These are phyloP conservation scores for Chanos chanos DNA, from an alignment of 2,797 vertebrate genomes.

Conservation along the genomic window DNA sequence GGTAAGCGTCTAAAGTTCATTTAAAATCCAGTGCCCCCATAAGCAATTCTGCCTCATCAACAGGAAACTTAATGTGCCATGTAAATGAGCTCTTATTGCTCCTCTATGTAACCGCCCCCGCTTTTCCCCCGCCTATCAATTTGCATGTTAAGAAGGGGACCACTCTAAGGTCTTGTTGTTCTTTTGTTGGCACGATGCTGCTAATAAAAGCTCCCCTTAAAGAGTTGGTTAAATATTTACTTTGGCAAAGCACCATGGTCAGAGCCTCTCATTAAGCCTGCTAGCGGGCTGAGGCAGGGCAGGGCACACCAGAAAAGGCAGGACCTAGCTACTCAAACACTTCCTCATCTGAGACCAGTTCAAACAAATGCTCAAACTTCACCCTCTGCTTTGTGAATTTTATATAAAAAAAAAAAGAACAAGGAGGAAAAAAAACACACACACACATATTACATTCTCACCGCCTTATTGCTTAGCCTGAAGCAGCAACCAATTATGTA, in stretches of 20 bases:
- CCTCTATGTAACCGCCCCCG: constrained; percentile 61
- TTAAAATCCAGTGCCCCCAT: constrained; percentile 17
- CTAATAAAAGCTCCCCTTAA: constrained; percentile 68
- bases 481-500: constrained; percentile 79
- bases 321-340: constrained; percentile 55
- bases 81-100: constrained; percentile 74
- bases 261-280: constrained; percentile 59
- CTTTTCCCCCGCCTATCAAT: constrained; percentile 69
- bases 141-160: constrained; percentile 77
- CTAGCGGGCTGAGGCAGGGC: constrained; percentile 51
- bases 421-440: constrained; percentile 60
- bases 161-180: constrained; percentile 60
- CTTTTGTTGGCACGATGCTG: constrained; percentile 54
- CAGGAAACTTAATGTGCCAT: constrained; percentile 71
- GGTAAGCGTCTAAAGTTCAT: constrained; percentile 29
- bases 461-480: constrained; percentile 72
- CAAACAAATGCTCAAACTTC: constrained; percentile 45
- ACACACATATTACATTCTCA: constrained; percentile 53
- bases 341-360: constrained; percentile 54
- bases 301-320: constrained; percentile 46
- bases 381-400: constrained; percentile 69
- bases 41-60: constrained; percentile 45
- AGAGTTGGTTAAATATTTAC: constrained; percentile 77
- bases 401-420: constrained; percentile 59
- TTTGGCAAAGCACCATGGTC: constrained; percentile 54